Base-by-base conservation (phyloP, 1,140 invertebrate genomes). In the Drosophila orena region DNA sequence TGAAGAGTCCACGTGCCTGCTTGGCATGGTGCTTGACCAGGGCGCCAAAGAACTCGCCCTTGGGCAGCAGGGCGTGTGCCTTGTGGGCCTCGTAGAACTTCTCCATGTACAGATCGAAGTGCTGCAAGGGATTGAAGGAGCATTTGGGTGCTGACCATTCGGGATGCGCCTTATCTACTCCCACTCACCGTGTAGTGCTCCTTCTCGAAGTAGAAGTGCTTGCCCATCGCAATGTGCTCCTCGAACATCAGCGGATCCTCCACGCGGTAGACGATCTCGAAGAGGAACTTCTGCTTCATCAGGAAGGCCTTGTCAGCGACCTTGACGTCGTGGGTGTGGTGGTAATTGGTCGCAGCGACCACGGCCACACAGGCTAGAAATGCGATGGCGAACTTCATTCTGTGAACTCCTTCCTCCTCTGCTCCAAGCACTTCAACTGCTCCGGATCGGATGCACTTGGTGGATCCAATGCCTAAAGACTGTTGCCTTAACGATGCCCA, bases 1-100 rank as follows among this genome's bases (percentile, higher is more conserved):
- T 85, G 81, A 94, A 94, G 2, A 96, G 79, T 7, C 93, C 92
- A 4, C 92, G 90, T 0, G 93, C 93, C 84, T 95, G 93, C 27
- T 94, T 92, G 54, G 90, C 91, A 4, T 94, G 93, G n/a, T 56
- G 10, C 66, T 76, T 76, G 2, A 69, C 84, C 54, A 91, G 22
- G 10, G 78, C 71, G 3, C 90, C 90, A n/a, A 91, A 91, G 83
- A 91, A 91, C 22, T 91, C 90, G 20, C 90, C 86, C 72, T 90
- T 89, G 34, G 90, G 90, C 49, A 91, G 74, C 30, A 91, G 34
- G 0, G 80, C 71, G 8, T 77, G 55, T 2, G 47, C 49, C 53
- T 91, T 92, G 75, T 78, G 73, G 12, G 68, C 76, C 60, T 92
- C 85, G n/a, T 20, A 72, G 68, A 92, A 92, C 35, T 76, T 85